phyloP scores from a whole-genome alignment of 2,797 vertebrate genomes.

The Oreochromis grahami region DNA sequence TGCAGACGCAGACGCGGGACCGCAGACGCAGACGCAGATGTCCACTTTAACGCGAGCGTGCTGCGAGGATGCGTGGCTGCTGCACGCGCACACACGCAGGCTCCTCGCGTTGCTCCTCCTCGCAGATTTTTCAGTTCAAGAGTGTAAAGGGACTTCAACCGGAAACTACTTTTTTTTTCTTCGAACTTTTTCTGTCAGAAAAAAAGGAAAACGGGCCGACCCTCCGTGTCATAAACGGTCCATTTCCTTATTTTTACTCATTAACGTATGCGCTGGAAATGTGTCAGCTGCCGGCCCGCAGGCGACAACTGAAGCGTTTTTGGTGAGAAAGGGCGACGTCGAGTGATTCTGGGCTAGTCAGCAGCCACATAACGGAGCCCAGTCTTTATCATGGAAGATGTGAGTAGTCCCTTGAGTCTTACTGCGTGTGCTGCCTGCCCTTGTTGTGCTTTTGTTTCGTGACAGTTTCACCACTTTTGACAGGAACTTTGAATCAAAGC shows the following conservation, averaged over 20 bases:
- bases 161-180: constrained; percentile 72
- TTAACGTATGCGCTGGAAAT: constrained; percentile 47
- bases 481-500: background rate
- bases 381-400: constrained; percentile 76
- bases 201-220: constrained; percentile 54
- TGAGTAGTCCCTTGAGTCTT: constrained; percentile 48
- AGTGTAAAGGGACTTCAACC: constrained; percentile 59
- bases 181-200: constrained; percentile 40
- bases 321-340: constrained; percentile 42
- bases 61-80: background rate
- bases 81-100: background rate
- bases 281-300: constrained; percentile 34
- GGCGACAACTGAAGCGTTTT: constrained; percentile 21
- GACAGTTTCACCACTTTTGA: background rate
- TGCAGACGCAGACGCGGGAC: background rate
- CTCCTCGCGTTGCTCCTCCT: constrained; percentile 39
- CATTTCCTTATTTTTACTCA: constrained; percentile 61
- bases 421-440: background rate
- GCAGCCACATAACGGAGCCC: constrained; percentile 52
- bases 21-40: background rate
- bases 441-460: background rate
- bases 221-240: constrained; percentile 16
- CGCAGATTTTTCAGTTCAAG: constrained; percentile 20
- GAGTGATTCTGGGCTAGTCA: constrained; percentile 28
- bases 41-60: background rate